These are phyloP conservation scores for Lytechinus variegatus DNA, from an alignment of 35 echinoderm and acorn worm species.

Conservation along the genomic window DNA sequence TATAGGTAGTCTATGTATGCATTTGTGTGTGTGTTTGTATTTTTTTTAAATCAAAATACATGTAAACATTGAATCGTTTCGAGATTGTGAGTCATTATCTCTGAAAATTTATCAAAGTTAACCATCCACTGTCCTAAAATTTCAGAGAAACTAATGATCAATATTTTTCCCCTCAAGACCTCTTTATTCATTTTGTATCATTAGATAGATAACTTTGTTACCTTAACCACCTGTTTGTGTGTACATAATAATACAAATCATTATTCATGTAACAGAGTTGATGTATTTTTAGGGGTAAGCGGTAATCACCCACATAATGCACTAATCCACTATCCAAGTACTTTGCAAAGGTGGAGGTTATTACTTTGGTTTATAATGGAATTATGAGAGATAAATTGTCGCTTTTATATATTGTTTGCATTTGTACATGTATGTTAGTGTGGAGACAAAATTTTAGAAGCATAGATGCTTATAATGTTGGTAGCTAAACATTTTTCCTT, in stretches of 20 bases:
- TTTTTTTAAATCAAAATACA: neutral
- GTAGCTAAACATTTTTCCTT: neutral
- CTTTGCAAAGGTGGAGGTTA: neutral
- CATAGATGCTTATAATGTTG: neutral
- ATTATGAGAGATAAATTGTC: neutral
- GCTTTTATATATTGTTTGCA: neutral
- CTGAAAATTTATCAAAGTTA: neutral
- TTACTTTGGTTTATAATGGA: conserved; percentile 3
- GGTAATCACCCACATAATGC: neutral
- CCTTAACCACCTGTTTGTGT: neutral
- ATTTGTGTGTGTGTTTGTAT: neutral
- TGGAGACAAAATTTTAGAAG: neutral
- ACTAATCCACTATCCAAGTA: conserved; percentile 19
- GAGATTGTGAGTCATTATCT: neutral
- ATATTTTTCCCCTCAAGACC: neutral
- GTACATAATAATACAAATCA: neutral
- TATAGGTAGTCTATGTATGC: neutral
- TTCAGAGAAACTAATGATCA: neutral
- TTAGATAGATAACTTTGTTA: neutral
- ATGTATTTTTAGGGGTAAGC: neutral
- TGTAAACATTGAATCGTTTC: neutral
- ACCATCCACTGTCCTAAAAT: neutral
- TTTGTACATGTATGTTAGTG: conserved; percentile 19
- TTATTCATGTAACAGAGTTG: neutral
- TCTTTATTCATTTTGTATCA: neutral